Conservation (phyloP, 1,140 invertebrate species). For the Ylistrum balloti region DNA sequence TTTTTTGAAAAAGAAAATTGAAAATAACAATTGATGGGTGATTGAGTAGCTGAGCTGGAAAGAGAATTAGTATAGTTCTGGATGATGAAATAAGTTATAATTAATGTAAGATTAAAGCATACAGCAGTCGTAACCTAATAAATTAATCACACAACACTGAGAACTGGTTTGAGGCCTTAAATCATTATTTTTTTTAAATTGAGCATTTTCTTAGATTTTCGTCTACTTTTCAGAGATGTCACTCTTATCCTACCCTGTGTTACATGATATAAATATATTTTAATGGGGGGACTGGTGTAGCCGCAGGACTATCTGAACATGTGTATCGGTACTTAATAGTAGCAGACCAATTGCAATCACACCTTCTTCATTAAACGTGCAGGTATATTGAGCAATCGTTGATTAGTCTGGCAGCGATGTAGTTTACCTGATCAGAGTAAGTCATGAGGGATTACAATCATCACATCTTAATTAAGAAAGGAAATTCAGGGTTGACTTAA, state of each 20-base stretch:
- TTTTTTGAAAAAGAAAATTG: slow-evolving; percentile 14
- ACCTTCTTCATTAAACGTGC: slow-evolving; percentile 10
- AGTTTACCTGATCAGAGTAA: background rate
- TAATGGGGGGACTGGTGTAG: background rate
- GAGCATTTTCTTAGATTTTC: background rate
- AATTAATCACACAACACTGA: background rate
- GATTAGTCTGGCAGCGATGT: background rate
- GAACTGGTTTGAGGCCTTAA: background rate
- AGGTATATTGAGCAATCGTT: background rate
- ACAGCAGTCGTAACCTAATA: background rate
- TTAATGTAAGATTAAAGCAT: background rate
- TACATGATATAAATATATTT: background rate
- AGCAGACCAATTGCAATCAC: background rate
- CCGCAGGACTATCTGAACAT: background rate
- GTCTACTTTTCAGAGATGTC: background rate
- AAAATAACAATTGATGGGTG: background rate
- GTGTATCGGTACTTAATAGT: background rate
- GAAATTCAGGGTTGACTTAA: background rate
- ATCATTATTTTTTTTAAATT: background rate
- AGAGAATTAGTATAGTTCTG: background rate
- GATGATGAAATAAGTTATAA: background rate
- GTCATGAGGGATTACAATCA: background rate
- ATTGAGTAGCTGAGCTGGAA: background rate
- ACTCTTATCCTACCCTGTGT: background rate
- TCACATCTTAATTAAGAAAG: background rate